Evolutionary conservation across 2,113 vertebrate species (phyloP), one percentile per base, ranked within the genome.

Genomic region (Syngnathus scovelli): DNA sequence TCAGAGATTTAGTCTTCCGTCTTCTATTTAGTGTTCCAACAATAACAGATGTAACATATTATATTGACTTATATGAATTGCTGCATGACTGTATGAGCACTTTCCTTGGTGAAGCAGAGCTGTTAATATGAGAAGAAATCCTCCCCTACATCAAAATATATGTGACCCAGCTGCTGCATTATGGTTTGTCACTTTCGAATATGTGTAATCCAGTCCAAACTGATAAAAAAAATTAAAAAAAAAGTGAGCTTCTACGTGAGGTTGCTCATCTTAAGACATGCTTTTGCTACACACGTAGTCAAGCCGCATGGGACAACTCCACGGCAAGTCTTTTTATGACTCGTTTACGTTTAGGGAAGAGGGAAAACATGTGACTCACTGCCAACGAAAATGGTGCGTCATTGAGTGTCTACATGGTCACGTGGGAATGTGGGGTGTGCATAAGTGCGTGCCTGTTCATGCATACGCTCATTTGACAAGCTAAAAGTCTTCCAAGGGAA

Each of bases 391-490:
- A 19, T n/a, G 38, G 19, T 61, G 59, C 38, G 4, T 80, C 64
- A 61, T 12, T 58, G 55, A 10, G 27, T 56, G 11, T 37, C 16
- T 58, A 27, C 9, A 11, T 13, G 59, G 44, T 52, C 39, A 27
- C 70, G 61, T 66, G 58, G 1, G 38, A 36, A 54, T 51, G 74
- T 66, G 67, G 27, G 54, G n/a, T 16, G 63, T 15, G 23, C 52
- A 23, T 52, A 38, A 19, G 46, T 60, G 44, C 21, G 33, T 64
- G 60, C 3, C 39, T 6, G 60, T 59, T 38, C 59, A 33, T 64
- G 46, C 15, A 12, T 70, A 23, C 5, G 33, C 68, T 39, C 58
- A 61, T 39, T 61, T 19, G 5, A 39, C 36, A 52, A 56, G 72
- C 51, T 72, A 41, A 52, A 11, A 63, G 38, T 36, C 36, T 15